These are phyloP conservation scores for Ciconia nigra DNA, from an alignment of 2,797 vertebrate genomes.

Conservation along the genomic window DNA sequence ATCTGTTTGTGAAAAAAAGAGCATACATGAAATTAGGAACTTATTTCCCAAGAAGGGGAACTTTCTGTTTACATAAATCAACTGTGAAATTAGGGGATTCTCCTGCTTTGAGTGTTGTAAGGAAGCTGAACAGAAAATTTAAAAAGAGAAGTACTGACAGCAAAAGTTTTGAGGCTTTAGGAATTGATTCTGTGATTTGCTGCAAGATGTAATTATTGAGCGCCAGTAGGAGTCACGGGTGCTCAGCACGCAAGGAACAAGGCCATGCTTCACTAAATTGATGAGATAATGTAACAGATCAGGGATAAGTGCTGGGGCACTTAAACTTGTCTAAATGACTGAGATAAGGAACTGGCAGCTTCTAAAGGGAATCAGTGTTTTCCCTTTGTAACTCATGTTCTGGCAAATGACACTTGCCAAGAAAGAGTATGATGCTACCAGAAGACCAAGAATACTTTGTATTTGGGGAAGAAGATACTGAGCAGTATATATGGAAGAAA, in stretches of 20 bases:
- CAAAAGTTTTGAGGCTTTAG: not conserved
- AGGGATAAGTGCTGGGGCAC: not conserved
- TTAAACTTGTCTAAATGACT: not conserved
- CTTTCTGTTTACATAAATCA: not conserved
- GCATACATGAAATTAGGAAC: slow-evolving; percentile 14
- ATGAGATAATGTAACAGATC: not conserved
- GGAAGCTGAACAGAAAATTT: not conserved
- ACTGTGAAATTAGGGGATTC: not conserved
- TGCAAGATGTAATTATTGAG: not conserved
- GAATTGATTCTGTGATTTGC: not conserved
- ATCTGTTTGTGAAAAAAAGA: not conserved
- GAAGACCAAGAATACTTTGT: not conserved
- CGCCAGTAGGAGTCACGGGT: not conserved
- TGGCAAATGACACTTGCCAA: not conserved
- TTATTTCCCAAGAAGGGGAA: slow-evolving; percentile 14
- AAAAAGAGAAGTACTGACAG: not conserved
- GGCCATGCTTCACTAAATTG: not conserved
- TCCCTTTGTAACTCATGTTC: not conserved
- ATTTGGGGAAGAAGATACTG: not conserved
- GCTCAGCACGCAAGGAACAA: not conserved
- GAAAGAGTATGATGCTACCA: not conserved
- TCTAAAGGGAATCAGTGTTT: not conserved
- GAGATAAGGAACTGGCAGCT: not conserved
- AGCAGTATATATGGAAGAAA: not conserved
- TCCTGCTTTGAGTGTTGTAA: not conserved